A percentile compares a stretch with the other conserved stretches of the same genome.
Evolutionary conservation across 2,113 vertebrate genomes (phyloP).

Genomic region (Caranx melampygus): DNA sequence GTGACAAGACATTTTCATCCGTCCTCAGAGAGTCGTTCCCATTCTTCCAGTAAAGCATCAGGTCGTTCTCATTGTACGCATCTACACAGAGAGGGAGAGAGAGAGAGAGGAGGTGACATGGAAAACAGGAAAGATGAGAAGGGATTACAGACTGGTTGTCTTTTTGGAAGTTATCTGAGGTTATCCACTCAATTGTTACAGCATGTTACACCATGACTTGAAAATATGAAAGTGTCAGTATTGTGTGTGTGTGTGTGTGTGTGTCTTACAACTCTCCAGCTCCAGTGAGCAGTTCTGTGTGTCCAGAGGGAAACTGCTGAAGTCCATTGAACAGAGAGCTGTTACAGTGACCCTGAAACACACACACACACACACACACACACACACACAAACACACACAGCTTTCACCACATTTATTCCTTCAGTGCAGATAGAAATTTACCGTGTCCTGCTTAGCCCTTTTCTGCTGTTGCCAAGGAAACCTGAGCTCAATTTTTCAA

Average conservation of each 20-base stretch:
- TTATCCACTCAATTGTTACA: no score
- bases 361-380: conserved; percentile 48
- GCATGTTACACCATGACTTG: background rate
- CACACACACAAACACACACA: conserved; percentile 41
- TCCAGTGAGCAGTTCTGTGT: conserved; percentile 94
- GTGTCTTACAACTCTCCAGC: conserved; percentile 93
- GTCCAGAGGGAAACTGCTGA: conserved; percentile 95
- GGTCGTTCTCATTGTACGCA: conserved; percentile 93
- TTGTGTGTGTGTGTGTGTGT: conserved; percentile 29
- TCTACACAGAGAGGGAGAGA: conserved; percentile 76
- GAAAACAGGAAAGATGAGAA: background rate
- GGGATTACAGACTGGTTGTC: background rate
- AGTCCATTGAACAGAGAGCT: conserved; percentile 94
- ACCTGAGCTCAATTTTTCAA: background rate
- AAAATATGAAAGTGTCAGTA: no score
- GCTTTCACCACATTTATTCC: background rate
- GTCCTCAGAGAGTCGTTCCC: conserved; percentile 92
- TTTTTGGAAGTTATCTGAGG: background rate
- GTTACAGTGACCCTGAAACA: conserved; percentile 91
- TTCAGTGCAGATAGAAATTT: background rate
- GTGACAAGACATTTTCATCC: conserved; percentile 91
- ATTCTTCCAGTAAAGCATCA: conserved; percentile 95
- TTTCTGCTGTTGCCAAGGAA: conserved; percentile 13
- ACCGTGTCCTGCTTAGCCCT: background rate
- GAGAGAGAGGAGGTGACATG: no score